Percentiles rank a stretch among this genome's conserved stretches.
Evolutionary conservation across 2,113 vertebrate species (phyloP).

Genomic region (Alethe diademata): DNA sequence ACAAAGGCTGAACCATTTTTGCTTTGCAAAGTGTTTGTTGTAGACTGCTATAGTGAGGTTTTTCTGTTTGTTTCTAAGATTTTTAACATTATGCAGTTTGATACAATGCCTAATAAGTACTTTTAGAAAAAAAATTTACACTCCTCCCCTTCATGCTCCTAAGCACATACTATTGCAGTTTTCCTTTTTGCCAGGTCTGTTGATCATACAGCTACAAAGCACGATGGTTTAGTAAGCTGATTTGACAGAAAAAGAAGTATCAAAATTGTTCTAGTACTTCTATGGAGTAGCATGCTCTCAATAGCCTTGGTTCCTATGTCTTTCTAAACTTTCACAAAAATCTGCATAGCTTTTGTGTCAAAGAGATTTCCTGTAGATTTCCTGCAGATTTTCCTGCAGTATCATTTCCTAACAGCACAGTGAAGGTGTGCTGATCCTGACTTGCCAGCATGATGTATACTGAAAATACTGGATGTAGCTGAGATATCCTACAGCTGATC

Average conservation of each 20-base stretch:
- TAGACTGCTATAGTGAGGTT: neutral
- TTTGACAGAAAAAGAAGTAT: neutral
- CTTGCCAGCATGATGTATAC: fast-evolving
- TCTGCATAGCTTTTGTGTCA: neutral
- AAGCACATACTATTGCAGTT: neutral
- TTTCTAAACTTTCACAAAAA: neutral
- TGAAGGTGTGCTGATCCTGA: neutral
- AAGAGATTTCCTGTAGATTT: neutral
- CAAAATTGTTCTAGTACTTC: neutral
- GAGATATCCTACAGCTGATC: neutral
- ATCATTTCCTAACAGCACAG: neutral
- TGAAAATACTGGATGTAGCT: neutral
- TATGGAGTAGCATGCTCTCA: neutral
- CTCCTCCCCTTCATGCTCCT: fast-evolving
- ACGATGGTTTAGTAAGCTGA: neutral
- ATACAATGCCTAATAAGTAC: neutral
- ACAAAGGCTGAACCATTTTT: neutral
- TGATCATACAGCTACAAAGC: neutral
- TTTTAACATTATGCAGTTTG: neutral
- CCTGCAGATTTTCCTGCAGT: neutral
- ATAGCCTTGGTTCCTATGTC: neutral
- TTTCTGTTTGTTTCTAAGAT: neutral
- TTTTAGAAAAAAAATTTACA: neutral
- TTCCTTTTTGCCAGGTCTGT: neutral
- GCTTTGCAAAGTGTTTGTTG: neutral